A percentile compares a stretch with the other conserved stretches of the same genome.
These are phyloP conservation scores for Cebidichthys violaceus DNA, from an alignment of 2,113 vertebrate species.

Conservation along the genomic window DNA sequence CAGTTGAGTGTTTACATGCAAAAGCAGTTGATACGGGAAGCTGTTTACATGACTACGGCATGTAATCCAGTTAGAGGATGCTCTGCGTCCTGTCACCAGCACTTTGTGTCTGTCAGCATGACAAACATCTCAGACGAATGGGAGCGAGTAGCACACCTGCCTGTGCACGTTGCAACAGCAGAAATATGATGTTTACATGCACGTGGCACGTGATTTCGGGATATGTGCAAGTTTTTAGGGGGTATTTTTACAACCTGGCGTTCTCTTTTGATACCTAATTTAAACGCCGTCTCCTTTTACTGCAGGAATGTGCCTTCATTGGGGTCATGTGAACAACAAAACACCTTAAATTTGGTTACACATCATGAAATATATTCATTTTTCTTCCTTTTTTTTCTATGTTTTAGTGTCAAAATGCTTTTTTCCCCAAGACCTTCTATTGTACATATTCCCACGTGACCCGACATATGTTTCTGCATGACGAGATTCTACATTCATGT, in stretches of 20 bases:
- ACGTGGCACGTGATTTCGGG: neutral
- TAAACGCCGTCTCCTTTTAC: neutral
- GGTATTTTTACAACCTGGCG: neutral
- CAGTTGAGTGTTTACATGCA: constrained; percentile 54
- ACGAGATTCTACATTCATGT: no score
- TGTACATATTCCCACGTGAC: neutral
- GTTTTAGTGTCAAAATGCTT: neutral
- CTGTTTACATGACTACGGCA: constrained; percentile 66
- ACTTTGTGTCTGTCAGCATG: neutral
- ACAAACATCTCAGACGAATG: constrained; percentile 15
- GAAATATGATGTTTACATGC: neutral
- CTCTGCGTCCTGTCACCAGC: constrained; percentile 10
- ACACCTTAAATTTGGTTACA: neutral
- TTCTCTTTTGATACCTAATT: neutral
- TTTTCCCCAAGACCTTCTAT: neutral
- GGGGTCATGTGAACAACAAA: neutral
- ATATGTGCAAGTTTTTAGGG: neutral
- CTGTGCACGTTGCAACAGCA: neutral
- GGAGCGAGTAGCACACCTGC: neutral
- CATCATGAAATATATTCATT: neutral
- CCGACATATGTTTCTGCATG: neutral
- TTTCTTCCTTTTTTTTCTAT: neutral
- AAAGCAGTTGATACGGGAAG: constrained; percentile 41
- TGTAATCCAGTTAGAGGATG: constrained; percentile 63
- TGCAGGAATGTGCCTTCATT: neutral